A percentile compares a stretch with the other conserved stretches of the same genome.
phyloP scores from a whole-genome alignment of 2,888 invertebrate species.

The Drosophila mettleri region DNA sequence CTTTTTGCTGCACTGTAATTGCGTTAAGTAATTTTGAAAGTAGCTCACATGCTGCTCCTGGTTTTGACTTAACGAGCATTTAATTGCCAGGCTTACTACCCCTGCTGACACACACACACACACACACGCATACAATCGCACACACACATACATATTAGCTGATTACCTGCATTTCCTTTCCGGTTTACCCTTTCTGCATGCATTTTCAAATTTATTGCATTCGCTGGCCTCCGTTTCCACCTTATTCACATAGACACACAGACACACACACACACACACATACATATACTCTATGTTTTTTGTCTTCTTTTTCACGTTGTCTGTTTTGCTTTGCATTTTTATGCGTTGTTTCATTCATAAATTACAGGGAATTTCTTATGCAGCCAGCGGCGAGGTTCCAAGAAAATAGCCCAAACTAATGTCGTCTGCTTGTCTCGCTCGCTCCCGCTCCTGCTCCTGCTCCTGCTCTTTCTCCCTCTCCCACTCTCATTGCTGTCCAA shows the following conservation, averaged over 20 bases:
- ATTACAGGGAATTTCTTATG: slow-evolving; percentile 66
- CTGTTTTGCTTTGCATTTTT: slow-evolving; percentile 32
- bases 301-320: background rate
- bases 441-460: background rate
- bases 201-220: slow-evolving; percentile 55
- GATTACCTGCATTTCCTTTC: slow-evolving; percentile 58
- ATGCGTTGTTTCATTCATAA: slow-evolving; percentile 67
- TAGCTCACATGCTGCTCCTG: slow-evolving; percentile 47
- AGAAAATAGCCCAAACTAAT: slow-evolving; percentile 34
- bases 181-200: slow-evolving; percentile 62
- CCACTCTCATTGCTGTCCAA: background rate
- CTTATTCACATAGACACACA: background rate
- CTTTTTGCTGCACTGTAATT: slow-evolving; percentile 41
- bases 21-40: slow-evolving; percentile 60
- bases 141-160: background rate
- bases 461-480: background rate
- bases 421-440: slow-evolving; percentile 12
- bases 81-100: slow-evolving; percentile 63
- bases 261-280: background rate
- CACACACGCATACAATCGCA: slow-evolving; percentile 8
- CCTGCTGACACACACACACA: slow-evolving; percentile 49
- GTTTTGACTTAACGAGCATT: slow-evolving; percentile 74
- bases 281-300: background rate
- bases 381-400: slow-evolving; percentile 24
- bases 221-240: slow-evolving; percentile 18